Base-by-base conservation (phyloP, 2,113 vertebrate species). In the Hemicordylus capensis region DNA sequence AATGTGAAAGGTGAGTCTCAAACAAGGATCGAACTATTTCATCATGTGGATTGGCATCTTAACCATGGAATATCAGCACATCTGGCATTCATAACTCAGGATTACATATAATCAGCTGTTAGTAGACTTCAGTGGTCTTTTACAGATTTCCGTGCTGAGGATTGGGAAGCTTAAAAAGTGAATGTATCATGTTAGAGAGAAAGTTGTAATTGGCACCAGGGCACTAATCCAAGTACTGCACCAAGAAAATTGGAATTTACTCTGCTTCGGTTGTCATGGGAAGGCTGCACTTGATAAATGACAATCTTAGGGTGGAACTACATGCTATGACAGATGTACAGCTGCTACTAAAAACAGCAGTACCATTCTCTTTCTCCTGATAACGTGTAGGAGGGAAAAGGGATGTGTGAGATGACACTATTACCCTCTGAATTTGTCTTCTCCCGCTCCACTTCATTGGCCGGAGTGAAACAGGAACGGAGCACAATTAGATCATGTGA, bases 21-120 rank as follows among this genome's bases (percentile, higher is more conserved):
- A 83, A 94, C 89, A 93, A 1, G 86, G 86, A 89, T 93, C 91
- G 92, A 95, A 95, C 95, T 94, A 94, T 84, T 94, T 89, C 85
- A 91, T 87, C 90, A 86, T 28, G 64, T 70, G 89, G 95, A 91
- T 76, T 73, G 90, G 92, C 88, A 85, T 84, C 90, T 93, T 84
- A 51, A 87, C 86, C 80, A 88, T 86, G 85, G 89, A 17, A 81
- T 84, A 59, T 67, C 73, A 81, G 85, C 74, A 73, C 91, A 90
- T 93, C 89, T 91, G 89, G 44, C 54, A 90, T 93, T 95, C 88
- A 91, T 90, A 64, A 93, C 88, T 87, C 87, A 83, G 85, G 85
- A 76, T 93, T 91, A 90, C 88, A 91, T 74, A 84, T 93, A 89
- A 95, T 91, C 87, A 89, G 69, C 76, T n/a, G 85, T 79, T 87